A percentile compares a stretch with the other conserved stretches of the same genome.
Conservation (phyloP, 2,888 invertebrate species). For the Harpagoxenus sublaevis region DNA sequence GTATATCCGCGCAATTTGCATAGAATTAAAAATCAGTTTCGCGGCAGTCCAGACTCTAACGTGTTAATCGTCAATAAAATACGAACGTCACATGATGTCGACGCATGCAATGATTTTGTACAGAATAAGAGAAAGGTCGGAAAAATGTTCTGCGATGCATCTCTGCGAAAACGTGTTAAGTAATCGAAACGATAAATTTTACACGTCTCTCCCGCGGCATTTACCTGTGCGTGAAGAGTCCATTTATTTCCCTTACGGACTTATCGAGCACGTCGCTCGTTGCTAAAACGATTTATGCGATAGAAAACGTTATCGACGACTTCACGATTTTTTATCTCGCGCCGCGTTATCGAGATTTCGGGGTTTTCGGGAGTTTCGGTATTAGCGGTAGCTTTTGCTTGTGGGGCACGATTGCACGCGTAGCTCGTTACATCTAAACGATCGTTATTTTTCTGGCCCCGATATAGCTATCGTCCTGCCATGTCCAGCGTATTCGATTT, state of each 20-base stretch:
- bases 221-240: not conserved
- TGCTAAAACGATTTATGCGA: constrained; percentile 2
- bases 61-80: constrained; percentile 3
- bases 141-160: not conserved
- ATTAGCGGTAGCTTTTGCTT: constrained; percentile 19
- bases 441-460: constrained; percentile 49
- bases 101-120: not conserved
- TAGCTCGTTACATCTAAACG: constrained; percentile 54
- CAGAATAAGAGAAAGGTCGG: not conserved
- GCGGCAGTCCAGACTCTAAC: not conserved
- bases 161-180: not conserved
- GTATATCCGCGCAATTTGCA: not conserved
- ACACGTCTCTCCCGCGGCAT: not conserved
- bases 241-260: constrained; percentile 14
- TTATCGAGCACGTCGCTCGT: not conserved
- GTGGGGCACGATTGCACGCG: constrained; percentile 33
- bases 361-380: not conserved
- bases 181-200: constrained; percentile 7
- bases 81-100: not conserved
- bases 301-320: constrained; percentile 3
- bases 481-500: constrained; percentile 50
- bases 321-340: constrained; percentile 37
- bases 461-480: constrained; percentile 43
- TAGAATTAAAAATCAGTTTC: not conserved
- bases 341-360: constrained; percentile 30